Evolutionary conservation across 2,113 vertebrate genomes (phyloP), one percentile per base, ranked within the genome.

Genomic region (Nettapus auritus): DNA sequence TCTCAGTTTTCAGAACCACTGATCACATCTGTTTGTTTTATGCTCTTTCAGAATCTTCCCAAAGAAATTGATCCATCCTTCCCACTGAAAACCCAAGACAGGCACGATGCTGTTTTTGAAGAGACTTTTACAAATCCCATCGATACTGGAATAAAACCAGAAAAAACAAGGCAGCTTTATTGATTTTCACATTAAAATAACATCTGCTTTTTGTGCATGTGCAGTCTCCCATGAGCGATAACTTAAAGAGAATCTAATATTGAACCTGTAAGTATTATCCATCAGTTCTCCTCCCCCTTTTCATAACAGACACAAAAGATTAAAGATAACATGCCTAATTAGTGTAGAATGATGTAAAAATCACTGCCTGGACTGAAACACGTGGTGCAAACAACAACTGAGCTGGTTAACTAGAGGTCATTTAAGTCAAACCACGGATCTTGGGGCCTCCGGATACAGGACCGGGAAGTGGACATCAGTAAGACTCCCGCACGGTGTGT

Each of bases 111-210:
- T 92, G 89, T 82, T 97, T 94, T 94, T 92, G 92, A 86, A 44
- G 40, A 88, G 90, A 90, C 93, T 97, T 97, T 94, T 95, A 96
- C 89, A 95, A 97, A 97, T 96, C 96, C 84, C 95, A 92, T 97
- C 96, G 95, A 97, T 94, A 95, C 75, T 28, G 68, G 63, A 96
- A 91, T 86, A 90, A 97, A 97, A 97, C 75, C 70, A 93, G 76
- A 44, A 96, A 93, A 97, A 93, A 80, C 19, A 83, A 95, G 88
- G 84, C 94, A 95, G 92, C 83, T 93, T 93, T 96, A 98, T 98
- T 91, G 97, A 98, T 98, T 97, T 94, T 96, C 80, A 96, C 97
- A 97, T 97, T 98, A 96, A 92, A 98, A 95, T 97, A 97, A 97
- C 97, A 95, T 94, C 86, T 88, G 86, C 57, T 96, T 97, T 97